These are phyloP conservation scores for Malthinus seriepunctatus DNA, from an alignment of 2,888 invertebrate species.

Conservation along the genomic window DNA sequence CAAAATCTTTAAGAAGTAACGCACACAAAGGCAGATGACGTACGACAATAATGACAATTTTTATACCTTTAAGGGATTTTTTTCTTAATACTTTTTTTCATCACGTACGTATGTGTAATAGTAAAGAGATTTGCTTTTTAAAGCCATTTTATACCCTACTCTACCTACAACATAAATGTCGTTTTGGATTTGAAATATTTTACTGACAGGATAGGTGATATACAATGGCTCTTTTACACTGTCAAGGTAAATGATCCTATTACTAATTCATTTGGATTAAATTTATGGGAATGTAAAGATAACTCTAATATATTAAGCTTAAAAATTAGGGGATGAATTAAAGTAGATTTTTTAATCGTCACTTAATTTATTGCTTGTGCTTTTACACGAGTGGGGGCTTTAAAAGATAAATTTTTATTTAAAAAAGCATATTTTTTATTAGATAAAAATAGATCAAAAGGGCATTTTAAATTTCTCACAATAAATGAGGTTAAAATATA, in stretches of 20 bases:
- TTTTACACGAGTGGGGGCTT: no score
- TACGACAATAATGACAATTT: constrained; percentile 50
- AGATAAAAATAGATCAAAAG: constrained; percentile 6
- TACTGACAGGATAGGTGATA: constrained; percentile 42
- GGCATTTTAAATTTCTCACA: constrained; percentile 3
- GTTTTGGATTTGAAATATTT: constrained; percentile 38
- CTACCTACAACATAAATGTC: no score
- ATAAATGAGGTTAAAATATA: no score
- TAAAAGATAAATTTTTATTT: constrained; percentile 14
- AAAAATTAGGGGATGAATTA: no score
- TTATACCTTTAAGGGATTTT: constrained; percentile 41
- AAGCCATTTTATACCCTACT: constrained; percentile 18
- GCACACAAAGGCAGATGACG: constrained; percentile 47
- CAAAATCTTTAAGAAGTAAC: constrained; percentile 41
- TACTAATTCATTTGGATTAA: constrained; percentile 40
- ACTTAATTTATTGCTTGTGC: no score
- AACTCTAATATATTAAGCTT: no score
- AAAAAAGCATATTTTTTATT: neutral
- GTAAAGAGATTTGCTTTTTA: constrained; percentile 20
- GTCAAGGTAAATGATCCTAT: constrained; percentile 36
- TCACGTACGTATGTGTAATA: constrained; percentile 6
- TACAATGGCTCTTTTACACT: constrained; percentile 41
- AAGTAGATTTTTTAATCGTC: no score
- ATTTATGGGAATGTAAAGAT: neutral
- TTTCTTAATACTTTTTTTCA: constrained; percentile 36